Evolutionary conservation across 2,797 vertebrate species (phyloP), one percentile per base, ranked within the genome.

Genomic region (Aeoliscus strigatus): DNA sequence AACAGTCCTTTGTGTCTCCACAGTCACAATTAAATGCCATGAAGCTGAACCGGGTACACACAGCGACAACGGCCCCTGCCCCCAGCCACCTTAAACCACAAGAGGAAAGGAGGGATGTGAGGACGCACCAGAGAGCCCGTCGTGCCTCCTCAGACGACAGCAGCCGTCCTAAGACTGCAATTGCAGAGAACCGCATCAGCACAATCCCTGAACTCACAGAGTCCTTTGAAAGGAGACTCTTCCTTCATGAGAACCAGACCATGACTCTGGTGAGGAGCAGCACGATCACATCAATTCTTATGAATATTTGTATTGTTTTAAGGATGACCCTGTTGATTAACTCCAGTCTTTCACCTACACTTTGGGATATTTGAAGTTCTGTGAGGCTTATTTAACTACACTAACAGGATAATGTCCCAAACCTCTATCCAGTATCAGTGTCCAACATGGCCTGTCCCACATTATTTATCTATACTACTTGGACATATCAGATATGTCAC

Each of bases 131-230:
- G 51, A 87, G 73, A 13, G 81, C 79, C 38, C 81, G 79, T 4
- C 87, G 88, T 14, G 66, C 81, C 52, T 84, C 82, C 38, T 91
- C 90, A 1, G 81, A 68, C 1, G 89, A 90, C 4, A 85, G 69
- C 52, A 71, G 71, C 14, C 62, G 77, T 1, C 39, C 64, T 34
- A 90, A 87, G 53, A 41, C 75, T 2, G 39, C 60, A 27, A 39
- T 75, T 27, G 48, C 68, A 5, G 89, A 88, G 54, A 75, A 54
- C 46, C 74, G 80, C 34, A 86, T 89, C 60, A 76, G 77, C 70
- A 87, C 91, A 38, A 86, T 92, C 61, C 91, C 89, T 11, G 90
- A 92, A 73, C 86, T 94, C 60, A 80, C 88, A 0, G 91, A 92
- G 64, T 90, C 89, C 3, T 90, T 91, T 42, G 90, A 91, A 41